phyloP scores from a whole-genome alignment of 1,140 invertebrate genomes.

The Metopolophium dirhodum region DNA sequence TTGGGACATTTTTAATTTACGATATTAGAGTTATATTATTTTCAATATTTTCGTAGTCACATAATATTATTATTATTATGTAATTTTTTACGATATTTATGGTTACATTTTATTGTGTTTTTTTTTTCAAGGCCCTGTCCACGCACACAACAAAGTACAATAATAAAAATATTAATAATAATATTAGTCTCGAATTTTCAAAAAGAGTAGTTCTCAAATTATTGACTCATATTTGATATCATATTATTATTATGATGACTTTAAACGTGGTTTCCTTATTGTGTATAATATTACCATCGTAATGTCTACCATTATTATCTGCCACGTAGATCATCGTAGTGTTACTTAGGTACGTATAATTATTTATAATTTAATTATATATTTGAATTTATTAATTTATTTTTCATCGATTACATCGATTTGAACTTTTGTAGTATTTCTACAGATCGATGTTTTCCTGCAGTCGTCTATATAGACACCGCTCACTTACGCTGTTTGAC shows the following conservation, averaged over 20 bases:
- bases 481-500: no score
- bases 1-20: not conserved
- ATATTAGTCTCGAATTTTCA: not conserved
- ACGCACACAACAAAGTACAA: not conserved
- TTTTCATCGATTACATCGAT: not conserved
- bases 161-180: not conserved
- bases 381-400: not conserved
- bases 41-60: not conserved
- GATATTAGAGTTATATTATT: not conserved
- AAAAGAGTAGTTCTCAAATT: not conserved
- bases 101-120: not conserved
- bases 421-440: not conserved
- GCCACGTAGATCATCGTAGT: no score
- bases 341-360: not conserved
- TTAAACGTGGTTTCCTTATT: not conserved
- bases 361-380: not conserved
- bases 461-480: not conserved
- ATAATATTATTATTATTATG: not conserved
- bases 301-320: no score
- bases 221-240: not conserved
- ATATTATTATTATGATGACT: not conserved
- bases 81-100: not conserved
- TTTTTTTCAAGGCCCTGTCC: not conserved
- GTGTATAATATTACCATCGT: not conserved
- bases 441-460: not conserved